phyloP scores from a whole-genome alignment of 1,140 invertebrate genomes.

The Plodia interpunctella region DNA sequence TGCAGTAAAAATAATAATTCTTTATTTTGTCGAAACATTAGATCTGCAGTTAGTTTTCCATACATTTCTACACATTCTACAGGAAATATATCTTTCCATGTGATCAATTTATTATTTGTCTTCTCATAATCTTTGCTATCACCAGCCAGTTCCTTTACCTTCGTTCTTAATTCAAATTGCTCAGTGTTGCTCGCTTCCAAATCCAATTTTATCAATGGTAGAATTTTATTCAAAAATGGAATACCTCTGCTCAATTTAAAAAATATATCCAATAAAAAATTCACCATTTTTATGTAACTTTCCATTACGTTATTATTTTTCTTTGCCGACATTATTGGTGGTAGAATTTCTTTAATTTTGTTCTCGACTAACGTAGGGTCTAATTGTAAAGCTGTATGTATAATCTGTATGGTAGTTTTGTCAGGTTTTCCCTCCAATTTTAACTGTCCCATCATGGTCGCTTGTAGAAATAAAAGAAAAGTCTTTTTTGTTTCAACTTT shows the following conservation, averaged over 20 bases:
- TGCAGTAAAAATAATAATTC: constrained; percentile 52
- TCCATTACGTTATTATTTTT: constrained; percentile 41
- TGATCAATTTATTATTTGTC: constrained; percentile 48
- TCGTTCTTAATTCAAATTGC: constrained; percentile 57
- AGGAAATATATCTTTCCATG: constrained; percentile 52
- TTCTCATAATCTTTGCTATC: constrained; percentile 37
- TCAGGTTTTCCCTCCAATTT: constrained; percentile 61
- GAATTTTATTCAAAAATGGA: constrained; percentile 50
- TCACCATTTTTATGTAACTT: constrained; percentile 50
- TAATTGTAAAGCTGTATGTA: constrained; percentile 51
- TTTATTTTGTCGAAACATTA: constrained; percentile 66
- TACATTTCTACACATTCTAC: constrained; percentile 49
- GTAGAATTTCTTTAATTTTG: constrained; percentile 46
- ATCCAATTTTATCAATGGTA: constrained; percentile 46
- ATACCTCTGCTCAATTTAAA: constrained; percentile 63
- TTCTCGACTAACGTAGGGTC: constrained; percentile 60
- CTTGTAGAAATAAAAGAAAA: constrained; percentile 55
- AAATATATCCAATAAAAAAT: constrained; percentile 51
- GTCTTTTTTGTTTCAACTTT: constrained; percentile 62
- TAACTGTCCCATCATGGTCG: constrained; percentile 48
- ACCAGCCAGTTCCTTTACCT: constrained; percentile 33
- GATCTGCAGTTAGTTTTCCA: constrained; percentile 54
- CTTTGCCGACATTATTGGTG: constrained; percentile 53
- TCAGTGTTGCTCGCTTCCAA: constrained; percentile 54
- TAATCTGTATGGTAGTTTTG: constrained; percentile 53